Base-by-base conservation (phyloP, 2,113 vertebrate genomes). In the Oxyura jamaicensis region DNA sequence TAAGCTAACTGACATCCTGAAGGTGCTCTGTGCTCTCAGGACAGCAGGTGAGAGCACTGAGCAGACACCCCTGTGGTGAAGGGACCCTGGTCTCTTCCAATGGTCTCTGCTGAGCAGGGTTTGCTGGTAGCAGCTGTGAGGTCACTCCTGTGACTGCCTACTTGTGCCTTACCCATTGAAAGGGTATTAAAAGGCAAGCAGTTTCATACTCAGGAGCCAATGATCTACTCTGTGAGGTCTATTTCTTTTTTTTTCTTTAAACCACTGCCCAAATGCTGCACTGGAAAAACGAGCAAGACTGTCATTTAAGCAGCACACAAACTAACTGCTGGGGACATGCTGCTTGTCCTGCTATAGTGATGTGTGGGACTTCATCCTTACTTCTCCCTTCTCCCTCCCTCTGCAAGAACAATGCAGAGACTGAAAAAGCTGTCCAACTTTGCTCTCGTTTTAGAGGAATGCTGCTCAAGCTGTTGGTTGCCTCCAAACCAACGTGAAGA, bases 241-340 rank as follows among this genome's bases (percentile, higher is more conserved):
- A 0, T 13, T 29, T 36, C 18, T 33, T 55, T 42, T 66, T 66
- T 39, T 86, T 56, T 35, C 29, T 26, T 7, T 58, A 17, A 81
- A 69, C 44, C 23, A 23, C 4, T 10, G 16, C 25, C n/a, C 25
- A 0, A 44, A 6, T n/a, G 31, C 59, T 56, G 68, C 9, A 11
- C 29, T 44, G 65, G 29, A 44, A 31, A 21, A 66, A 41, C 17
- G 5, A 75, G 35, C 28, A 68, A 66, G 46, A 10, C 20, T 41
- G 26, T n/a, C 46, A 41, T 33, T 15, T 17, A 11, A 71, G 63
- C 0, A 0, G n/a, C 41, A 55, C 58, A 36, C 0, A 2, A 33
- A 25, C 0, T 1, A 29, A 26, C 8, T 7, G 0, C 23, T 13
- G 22, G 39, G 62, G 39, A 56, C 13, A 19, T 0, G 1, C 60